phyloP scores from a whole-genome alignment of 1,140 invertebrate genomes.

The Steinernema khuongi region DNA sequence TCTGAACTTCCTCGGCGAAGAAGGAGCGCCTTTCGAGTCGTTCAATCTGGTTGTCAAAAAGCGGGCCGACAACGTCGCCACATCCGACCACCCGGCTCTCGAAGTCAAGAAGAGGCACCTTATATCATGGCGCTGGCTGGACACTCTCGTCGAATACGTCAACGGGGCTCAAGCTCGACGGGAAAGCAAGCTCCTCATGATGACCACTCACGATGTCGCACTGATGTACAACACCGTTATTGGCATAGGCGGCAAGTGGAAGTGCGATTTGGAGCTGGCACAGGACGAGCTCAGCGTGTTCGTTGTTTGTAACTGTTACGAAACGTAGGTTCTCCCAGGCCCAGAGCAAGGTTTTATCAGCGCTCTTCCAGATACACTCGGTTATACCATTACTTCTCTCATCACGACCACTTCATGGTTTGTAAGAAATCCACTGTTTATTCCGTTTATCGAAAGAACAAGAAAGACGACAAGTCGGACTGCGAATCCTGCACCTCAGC shows the following conservation, averaged over 20 bases:
- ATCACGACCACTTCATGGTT: conserved; percentile 11
- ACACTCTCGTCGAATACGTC: neutral
- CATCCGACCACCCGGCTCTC: neutral
- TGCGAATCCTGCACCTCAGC: neutral
- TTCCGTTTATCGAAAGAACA: neutral
- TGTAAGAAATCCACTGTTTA: neutral
- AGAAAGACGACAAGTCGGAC: neutral
- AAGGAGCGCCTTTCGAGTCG: neutral
- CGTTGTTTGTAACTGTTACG: neutral
- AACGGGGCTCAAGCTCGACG: neutral
- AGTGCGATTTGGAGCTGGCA: neutral
- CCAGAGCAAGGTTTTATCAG: neutral
- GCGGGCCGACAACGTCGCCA: neutral
- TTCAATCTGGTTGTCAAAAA: conserved; percentile 2
- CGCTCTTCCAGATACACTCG: neutral
- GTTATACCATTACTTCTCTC: neutral
- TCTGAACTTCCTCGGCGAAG: neutral
- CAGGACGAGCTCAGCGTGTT: neutral
- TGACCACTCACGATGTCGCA: neutral
- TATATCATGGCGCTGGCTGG: neutral
- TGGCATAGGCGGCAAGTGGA: conserved; percentile 3
- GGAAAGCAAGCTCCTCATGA: neutral
- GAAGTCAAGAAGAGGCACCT: neutral
- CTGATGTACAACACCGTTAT: neutral
- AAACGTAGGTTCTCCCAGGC: neutral